Evolutionary conservation across 37 sponge, comb jelly and placozoan species (phyloP), one percentile per base, ranked within the genome.

Genomic region (Spongilla lacustris): DNA sequence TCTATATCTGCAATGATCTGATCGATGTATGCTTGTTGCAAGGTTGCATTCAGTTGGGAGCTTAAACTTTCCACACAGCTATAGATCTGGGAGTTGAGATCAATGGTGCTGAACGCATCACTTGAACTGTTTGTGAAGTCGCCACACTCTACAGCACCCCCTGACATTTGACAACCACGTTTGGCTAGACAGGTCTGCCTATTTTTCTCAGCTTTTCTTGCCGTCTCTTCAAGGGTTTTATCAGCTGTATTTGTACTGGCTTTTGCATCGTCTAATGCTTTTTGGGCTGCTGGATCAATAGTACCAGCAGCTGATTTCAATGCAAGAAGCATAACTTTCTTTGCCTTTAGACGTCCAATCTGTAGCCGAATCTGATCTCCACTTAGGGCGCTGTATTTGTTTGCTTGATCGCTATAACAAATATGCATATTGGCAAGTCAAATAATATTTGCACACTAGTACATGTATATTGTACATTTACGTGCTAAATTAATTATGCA

Each of bases 281-380:
- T 41, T 41, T 41, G 6, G 58, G 58, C 58, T 46, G 4, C 6
- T 46, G 46, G 46, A 1, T 58, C 58, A 1, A 17, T 41, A 41
- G 6, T 41, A 41, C 3, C 19, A 58, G 58, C 14, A 14, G 58
- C 58, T 0, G 41, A 9, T 75, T 38, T 58, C 48, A 77, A 33
- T 33, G 71, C 49, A 41, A 36, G 6, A 36, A 90, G 71, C 9
- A 83, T 37, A 34, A 36, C 26, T 8, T 32, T 74, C 31, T 75
- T 49, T 38, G 80, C 67, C 27, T 74, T 35, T 25, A 90, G 66
- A 26, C 69, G 22, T 21, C 86, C 74, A 1, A 73, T 74, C 76
- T 75, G 73, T 2, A 71, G 69, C 1, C 50, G 35, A 14, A 85
- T 38, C 77, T 81, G 74, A 85, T 85, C 90, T 29, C 79, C 81